Conservation (phyloP, 64 coral and sea anemone species). For the Pocillopora damicornis region DNA sequence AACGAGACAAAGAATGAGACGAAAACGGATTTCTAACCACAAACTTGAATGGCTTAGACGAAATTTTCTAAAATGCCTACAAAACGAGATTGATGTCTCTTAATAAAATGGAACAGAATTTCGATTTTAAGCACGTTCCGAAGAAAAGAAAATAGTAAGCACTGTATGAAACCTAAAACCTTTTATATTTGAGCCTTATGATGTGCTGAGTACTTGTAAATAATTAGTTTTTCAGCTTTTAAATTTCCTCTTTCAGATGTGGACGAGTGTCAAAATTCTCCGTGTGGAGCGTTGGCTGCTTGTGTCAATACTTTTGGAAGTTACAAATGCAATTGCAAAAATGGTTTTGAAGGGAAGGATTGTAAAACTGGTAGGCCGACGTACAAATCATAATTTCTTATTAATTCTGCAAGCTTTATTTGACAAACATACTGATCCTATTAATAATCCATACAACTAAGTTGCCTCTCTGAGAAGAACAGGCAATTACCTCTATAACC, state of each 20-base stretch:
- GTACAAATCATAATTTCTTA: background rate
- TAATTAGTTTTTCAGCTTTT: background rate
- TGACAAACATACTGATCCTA: background rate
- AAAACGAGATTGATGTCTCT: too few relatives aligned
- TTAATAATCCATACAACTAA: background rate
- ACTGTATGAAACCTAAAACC: background rate
- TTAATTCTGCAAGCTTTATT: too few relatives aligned
- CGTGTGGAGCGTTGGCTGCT: background rate
- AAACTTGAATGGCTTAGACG: too few relatives aligned
- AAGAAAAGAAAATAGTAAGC: too few relatives aligned
- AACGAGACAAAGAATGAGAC: too few relatives aligned
- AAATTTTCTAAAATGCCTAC: too few relatives aligned
- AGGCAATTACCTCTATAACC: too few relatives aligned
- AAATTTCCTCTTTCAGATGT: background rate
- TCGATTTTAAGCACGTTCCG: too few relatives aligned
- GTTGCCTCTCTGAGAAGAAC: too few relatives aligned
- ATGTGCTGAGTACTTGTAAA: background rate
- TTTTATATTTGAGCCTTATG: background rate
- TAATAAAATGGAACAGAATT: too few relatives aligned
- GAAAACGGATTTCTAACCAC: too few relatives aligned
- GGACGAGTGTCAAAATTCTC: background rate
- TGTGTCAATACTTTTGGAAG: background rate
- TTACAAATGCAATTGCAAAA: conserved; percentile 1
- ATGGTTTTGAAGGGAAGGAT: background rate
- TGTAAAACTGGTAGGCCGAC: background rate